A percentile compares a stretch with the other conserved stretches of the same genome.
Evolutionary conservation across 2,888 invertebrate genomes (phyloP).

Genomic region (Mycogona germanica): DNA sequence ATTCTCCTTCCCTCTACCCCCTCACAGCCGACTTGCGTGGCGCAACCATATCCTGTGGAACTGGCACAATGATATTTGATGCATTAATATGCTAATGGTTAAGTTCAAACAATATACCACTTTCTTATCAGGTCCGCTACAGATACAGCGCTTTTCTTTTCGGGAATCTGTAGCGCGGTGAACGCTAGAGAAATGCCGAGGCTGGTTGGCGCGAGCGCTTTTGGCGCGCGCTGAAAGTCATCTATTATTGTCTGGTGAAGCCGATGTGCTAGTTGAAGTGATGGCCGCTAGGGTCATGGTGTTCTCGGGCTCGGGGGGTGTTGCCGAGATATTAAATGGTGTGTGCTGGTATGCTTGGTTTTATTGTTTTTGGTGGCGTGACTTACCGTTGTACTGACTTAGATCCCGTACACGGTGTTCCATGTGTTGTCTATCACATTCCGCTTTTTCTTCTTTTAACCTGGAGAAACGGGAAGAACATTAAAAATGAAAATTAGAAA

Average conservation of each 20-base stretch:
- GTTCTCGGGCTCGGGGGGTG: no score
- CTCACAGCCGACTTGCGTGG: background rate
- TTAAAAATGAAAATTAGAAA: background rate
- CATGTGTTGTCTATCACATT: slow-evolving; percentile 62
- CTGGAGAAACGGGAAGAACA: slow-evolving; percentile 40
- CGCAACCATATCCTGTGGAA: slow-evolving; percentile 3
- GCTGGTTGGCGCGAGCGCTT: no score
- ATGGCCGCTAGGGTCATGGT: no score
- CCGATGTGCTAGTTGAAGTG: no score
- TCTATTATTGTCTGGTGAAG: no score
- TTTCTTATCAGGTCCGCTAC: slow-evolving; percentile 11
- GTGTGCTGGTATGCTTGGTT: no score
- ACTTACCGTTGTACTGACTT: slow-evolving; percentile 69
- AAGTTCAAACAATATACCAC: slow-evolving; percentile 15
- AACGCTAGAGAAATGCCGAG: no score
- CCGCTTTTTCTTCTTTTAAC: slow-evolving; percentile 75
- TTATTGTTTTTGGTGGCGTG: no score
- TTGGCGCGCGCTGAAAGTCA: no score
- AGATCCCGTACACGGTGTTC: slow-evolving; percentile 72
- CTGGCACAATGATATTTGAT: slow-evolving; percentile 3
- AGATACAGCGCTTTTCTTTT: slow-evolving; percentile 9
- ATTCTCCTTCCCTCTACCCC: background rate
- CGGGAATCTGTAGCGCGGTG: no score
- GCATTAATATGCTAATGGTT: slow-evolving; percentile 18
- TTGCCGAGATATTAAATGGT: no score